Evolutionary conservation across 2,113 vertebrate species (phyloP).

Genomic region (Ancistrus triradiatus): DNA sequence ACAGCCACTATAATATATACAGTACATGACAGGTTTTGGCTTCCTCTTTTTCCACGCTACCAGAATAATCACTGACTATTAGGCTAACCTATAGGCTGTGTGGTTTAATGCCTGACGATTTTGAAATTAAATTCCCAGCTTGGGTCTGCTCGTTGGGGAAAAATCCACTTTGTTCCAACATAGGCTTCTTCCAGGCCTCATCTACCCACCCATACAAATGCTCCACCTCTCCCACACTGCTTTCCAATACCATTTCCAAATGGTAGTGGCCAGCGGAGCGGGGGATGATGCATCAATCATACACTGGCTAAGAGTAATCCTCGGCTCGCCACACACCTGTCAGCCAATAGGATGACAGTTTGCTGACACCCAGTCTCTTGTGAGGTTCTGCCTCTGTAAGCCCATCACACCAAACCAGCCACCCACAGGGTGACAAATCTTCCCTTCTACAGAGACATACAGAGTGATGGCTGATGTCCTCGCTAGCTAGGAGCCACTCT

Average conservation of each 20-base stretch:
- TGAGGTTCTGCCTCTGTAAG: conserved; percentile 40
- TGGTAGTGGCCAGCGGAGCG: conserved; percentile 40
- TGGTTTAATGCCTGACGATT: conserved; percentile 10
- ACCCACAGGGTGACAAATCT: conserved; percentile 41
- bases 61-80: conserved; percentile 19
- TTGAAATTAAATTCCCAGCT: conserved; percentile 26
- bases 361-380: conserved; percentile 28
- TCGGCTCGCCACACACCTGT: conserved; percentile 38
- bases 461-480: conserved; percentile 30
- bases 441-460: conserved; percentile 25
- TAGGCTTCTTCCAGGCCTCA: conserved; percentile 2
- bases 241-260: conserved; percentile 46
- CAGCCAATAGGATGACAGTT: conserved; percentile 47
- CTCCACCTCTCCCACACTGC: conserved; percentile 3
- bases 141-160: conserved; percentile 23
- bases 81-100: conserved; percentile 2
- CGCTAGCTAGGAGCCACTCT: conserved; percentile 16
- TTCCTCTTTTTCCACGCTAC: background rate
- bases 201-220: background rate
- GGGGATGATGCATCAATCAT: conserved; percentile 58
- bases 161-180: conserved; percentile 41
- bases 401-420: conserved; percentile 36
- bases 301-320: conserved; percentile 37
- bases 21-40: too few species aligned
- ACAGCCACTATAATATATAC: too few species aligned